A percentile compares a stretch with the other conserved stretches of the same genome.
Conservation (phyloP, 2,888 invertebrate species). For the Drosophila bunnanda region DNA sequence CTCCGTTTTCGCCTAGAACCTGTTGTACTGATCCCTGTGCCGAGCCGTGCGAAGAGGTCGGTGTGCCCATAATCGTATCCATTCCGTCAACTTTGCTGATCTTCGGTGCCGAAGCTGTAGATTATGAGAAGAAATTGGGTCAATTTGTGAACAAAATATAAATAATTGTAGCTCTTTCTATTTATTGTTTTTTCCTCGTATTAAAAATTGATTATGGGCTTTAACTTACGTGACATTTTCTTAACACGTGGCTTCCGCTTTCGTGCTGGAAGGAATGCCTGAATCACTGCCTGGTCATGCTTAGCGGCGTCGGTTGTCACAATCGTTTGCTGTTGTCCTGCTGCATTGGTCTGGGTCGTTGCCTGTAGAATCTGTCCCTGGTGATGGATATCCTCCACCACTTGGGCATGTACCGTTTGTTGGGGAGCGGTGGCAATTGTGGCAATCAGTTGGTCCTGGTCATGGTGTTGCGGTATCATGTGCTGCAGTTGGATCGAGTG, state of each 20-base stretch:
- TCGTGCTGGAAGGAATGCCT: conserved; percentile 86
- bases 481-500: conserved; percentile 85
- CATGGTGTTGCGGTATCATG: conserved; percentile 85
- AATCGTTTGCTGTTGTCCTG: conserved; percentile 82
- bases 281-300: conserved; percentile 83
- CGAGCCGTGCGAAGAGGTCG: conserved; percentile 77
- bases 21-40: conserved; percentile 63
- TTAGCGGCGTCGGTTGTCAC: conserved; percentile 83
- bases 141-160: too few relatives aligned
- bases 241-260: conserved; percentile 86
- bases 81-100: conserved; percentile 84
- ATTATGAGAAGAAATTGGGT: neutral
- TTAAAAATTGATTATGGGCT: neutral
- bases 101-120: conserved; percentile 82
- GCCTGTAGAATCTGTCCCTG: conserved; percentile 83
- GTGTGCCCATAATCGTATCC: conserved; percentile 83
- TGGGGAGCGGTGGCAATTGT: conserved; percentile 84
- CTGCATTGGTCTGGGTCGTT: conserved; percentile 78
- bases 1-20: conserved; percentile 76
- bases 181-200: neutral
- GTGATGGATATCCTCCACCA: conserved; percentile 84
- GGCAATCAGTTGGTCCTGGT: conserved; percentile 84
- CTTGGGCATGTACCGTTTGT: conserved; percentile 85
- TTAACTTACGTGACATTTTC: conserved; percentile 83
- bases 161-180: too few relatives aligned